These are phyloP conservation scores for Rhynchophorus ferrugineus DNA, from an alignment of 1,140 invertebrate species.

Conservation along the genomic window DNA sequence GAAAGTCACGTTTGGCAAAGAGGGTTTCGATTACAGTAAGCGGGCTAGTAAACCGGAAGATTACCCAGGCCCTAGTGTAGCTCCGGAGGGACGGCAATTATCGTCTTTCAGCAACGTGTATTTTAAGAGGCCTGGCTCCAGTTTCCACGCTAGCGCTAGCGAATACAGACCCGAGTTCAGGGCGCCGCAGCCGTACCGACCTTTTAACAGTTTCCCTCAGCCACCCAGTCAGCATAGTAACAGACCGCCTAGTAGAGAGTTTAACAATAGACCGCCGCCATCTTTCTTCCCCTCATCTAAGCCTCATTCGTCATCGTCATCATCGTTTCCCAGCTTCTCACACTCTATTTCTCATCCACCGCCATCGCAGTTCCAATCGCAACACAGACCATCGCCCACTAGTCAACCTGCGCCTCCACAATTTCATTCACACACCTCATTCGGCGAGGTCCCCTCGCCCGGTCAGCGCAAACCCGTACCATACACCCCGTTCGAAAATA, in stretches of 20 bases:
- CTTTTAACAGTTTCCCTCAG: slow-evolving; percentile 35
- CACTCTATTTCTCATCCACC: slow-evolving; percentile 27
- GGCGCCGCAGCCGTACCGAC: slow-evolving; percentile 37
- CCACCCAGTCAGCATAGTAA: slow-evolving; percentile 26
- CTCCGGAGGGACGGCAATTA: slow-evolving; percentile 42
- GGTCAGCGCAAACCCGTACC: slow-evolving; percentile 40
- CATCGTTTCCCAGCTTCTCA: slow-evolving; percentile 25
- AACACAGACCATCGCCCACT: slow-evolving; percentile 18
- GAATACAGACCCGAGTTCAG: slow-evolving; percentile 30
- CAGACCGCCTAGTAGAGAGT: slow-evolving; percentile 18
- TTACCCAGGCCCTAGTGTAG: slow-evolving; percentile 29
- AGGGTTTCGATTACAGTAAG: slow-evolving; percentile 48
- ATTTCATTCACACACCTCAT: slow-evolving; percentile 29
- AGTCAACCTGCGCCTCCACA: slow-evolving; percentile 19
- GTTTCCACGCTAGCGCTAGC: slow-evolving; percentile 34
- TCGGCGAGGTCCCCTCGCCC: slow-evolving; percentile 16
- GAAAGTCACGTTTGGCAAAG: slow-evolving; percentile 65
- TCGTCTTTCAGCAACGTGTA: slow-evolving; percentile 27
- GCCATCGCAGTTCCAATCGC: slow-evolving; percentile 21
- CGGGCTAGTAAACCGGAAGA: slow-evolving; percentile 41
- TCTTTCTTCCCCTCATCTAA: slow-evolving; percentile 27
- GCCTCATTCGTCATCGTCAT: slow-evolving; percentile 14
- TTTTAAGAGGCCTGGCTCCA: slow-evolving; percentile 20
- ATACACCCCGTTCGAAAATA: slow-evolving; percentile 33
- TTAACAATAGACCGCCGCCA: slow-evolving; percentile 32